Evolutionary conservation across 2,797 vertebrate species (phyloP), one percentile per base, ranked within the genome.

Genomic region (Oreortyx pictus): DNA sequence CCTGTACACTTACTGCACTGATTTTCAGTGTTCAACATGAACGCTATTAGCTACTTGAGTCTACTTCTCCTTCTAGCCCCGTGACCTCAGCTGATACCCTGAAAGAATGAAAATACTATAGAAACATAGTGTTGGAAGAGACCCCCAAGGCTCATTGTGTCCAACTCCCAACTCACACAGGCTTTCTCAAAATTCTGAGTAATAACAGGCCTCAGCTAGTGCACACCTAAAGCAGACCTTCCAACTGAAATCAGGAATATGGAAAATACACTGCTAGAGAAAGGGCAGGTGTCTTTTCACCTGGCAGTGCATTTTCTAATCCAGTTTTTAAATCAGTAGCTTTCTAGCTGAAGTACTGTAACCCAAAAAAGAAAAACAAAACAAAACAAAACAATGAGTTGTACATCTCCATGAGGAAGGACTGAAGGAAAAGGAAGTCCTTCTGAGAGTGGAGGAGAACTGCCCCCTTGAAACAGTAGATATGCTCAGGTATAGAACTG

Each of bases 1-100:
- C 31, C 19, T 6, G 7, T 39, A 25, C 0, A 1, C 46, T 89
- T 72, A 15, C 44, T 19, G 2, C 31, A 24, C 8, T 1, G 75
- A 29, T 78, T 86, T 92, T 89, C n/a, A 33, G 4, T 44, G n/a
- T 19, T 83, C 0, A 0, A 3, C 24, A 15, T 37, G 62, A 81
- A 82, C 83, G 25, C 9, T 73, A 22, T 43, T 89, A 41, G 15
- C 15, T 79, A 4, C 41, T 87, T 44, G 24, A 86, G 6, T 11
- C 19, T 44, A 11, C 8, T 62, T 31, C 25, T 77, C 50, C 70
- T 33, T 49, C 78, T 67, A 22, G 14, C 13, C 85, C 41, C 29
- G 62, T 62, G 22, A 44, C 29, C 15, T 39, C 25, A 8, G 22
- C 41, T 81, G 46, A 52, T 20, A 82, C 9, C 37, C 14, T 61